Conservation (phyloP, 2,113 vertebrate genomes). For the Aix galericulata region DNA sequence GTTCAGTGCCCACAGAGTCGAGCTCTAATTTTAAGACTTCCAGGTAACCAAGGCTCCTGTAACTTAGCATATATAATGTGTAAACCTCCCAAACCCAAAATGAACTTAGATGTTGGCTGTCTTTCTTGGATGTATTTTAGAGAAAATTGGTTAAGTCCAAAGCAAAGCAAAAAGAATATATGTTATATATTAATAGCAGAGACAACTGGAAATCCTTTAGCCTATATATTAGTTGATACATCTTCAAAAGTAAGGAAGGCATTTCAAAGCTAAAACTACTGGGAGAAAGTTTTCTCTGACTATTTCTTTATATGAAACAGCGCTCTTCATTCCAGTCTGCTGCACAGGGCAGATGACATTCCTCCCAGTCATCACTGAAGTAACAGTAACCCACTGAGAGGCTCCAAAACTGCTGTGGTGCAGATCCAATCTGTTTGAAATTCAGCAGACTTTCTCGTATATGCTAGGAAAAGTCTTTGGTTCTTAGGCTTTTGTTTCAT, state of each 20-base stretch:
- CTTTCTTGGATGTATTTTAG: conserved; percentile 15
- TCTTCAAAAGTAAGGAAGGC: not conserved
- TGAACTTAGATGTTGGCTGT: conserved; percentile 4
- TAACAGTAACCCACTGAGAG: not conserved
- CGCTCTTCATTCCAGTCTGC: not conserved
- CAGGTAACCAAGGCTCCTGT: not conserved
- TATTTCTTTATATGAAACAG: not conserved
- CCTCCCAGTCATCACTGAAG: not conserved
- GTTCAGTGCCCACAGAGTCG: not conserved
- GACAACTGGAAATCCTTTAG: not conserved
- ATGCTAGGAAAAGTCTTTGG: not conserved
- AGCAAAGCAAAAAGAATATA: not conserved
- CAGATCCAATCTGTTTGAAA: not conserved
- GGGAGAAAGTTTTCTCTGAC: not conserved
- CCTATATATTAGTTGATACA: not conserved
- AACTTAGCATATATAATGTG: not conserved
- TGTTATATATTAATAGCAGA: not conserved
- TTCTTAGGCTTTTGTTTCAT: not conserved
- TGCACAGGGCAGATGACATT: not conserved
- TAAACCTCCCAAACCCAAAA: not conserved
- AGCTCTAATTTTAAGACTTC: not conserved
- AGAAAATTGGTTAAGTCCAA: conserved; percentile 31
- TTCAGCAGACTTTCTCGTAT: not conserved
- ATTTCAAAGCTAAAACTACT: conserved; percentile 5
- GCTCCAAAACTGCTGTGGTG: not conserved